phyloP scores from a whole-genome alignment of 2,888 invertebrate genomes.

The Lissonota sp. region DNA sequence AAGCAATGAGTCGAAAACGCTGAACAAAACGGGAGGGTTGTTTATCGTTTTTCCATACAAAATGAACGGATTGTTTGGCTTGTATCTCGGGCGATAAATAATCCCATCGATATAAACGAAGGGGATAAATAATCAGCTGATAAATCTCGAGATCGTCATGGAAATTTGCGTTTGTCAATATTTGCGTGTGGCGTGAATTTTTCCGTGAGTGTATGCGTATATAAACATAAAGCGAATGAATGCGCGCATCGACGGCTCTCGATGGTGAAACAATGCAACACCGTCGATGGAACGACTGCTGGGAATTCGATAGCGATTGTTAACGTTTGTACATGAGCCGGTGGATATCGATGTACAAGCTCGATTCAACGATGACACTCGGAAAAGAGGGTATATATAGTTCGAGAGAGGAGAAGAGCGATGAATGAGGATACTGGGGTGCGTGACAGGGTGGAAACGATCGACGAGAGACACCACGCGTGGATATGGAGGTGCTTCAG shows the following conservation, averaged over 20 bases:
- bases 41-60: conserved; percentile 17
- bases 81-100: conserved; percentile 62
- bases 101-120: conserved; percentile 59
- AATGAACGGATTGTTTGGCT: conserved; percentile 55
- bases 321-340: conserved; percentile 28
- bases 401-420: conserved; percentile 33
- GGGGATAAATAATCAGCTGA: conserved; percentile 62
- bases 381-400: conserved; percentile 1
- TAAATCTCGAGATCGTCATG: conserved; percentile 36
- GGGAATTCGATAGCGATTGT: conserved; percentile 53
- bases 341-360: conserved; percentile 16
- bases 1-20: conserved; percentile 57
- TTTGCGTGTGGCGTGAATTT: conserved; percentile 13
- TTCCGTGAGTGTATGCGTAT: conserved; percentile 13
- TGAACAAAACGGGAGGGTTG: conserved; percentile 43
- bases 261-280: conserved; percentile 37
- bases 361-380: conserved; percentile 20
- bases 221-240: conserved; percentile 15
- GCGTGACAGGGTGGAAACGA: conserved; percentile 65
- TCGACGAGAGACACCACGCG: conserved; percentile 53
- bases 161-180: conserved; percentile 8
- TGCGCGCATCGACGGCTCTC: conserved; percentile 20
- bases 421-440: conserved; percentile 57
- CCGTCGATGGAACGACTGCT: conserved; percentile 43
- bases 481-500: conserved; percentile 43